These are phyloP conservation scores for Pristionchus mayeri DNA, from an alignment of 2,888 invertebrate genomes.

Conservation along the genomic window DNA sequence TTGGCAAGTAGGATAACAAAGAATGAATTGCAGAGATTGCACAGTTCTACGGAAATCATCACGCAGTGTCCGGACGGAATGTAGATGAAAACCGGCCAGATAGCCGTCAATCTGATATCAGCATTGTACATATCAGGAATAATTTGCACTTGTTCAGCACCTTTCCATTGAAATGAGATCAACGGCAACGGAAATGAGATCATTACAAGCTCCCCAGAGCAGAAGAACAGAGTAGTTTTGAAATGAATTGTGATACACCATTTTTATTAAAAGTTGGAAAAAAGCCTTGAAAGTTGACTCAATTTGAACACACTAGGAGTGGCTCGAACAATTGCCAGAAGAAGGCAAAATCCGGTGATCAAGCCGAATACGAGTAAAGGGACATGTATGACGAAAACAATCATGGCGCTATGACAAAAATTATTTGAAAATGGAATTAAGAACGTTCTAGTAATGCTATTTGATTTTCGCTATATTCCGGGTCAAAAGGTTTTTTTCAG, in stretches of 20 bases:
- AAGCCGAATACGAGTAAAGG: not conserved
- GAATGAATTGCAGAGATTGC: not conserved
- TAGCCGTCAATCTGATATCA: not conserved
- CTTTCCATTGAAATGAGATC: not conserved
- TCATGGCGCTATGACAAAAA: not conserved
- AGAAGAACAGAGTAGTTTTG: constrained; percentile 15
- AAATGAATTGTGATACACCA: not conserved
- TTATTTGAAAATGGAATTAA: no score
- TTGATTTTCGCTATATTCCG: no score
- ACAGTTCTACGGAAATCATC: not conserved
- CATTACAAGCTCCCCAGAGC: not conserved
- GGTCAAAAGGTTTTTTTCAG: no score
- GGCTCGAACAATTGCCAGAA: not conserved
- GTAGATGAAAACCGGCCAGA: no score
- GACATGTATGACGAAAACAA: not conserved
- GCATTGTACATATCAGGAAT: not conserved
- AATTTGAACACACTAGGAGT: not conserved
- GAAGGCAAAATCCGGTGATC: not conserved
- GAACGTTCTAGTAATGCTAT: no score
- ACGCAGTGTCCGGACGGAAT: no score
- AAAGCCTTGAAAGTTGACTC: no score
- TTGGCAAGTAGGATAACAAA: not conserved
- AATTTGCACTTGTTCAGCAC: not conserved
- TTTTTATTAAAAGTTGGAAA: not conserved
- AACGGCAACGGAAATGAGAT: not conserved